A percentile compares a stretch with the other conserved stretches of the same genome.
Evolutionary conservation across 2,888 invertebrate genomes (phyloP).

Genomic region (Torymus tubicola): DNA sequence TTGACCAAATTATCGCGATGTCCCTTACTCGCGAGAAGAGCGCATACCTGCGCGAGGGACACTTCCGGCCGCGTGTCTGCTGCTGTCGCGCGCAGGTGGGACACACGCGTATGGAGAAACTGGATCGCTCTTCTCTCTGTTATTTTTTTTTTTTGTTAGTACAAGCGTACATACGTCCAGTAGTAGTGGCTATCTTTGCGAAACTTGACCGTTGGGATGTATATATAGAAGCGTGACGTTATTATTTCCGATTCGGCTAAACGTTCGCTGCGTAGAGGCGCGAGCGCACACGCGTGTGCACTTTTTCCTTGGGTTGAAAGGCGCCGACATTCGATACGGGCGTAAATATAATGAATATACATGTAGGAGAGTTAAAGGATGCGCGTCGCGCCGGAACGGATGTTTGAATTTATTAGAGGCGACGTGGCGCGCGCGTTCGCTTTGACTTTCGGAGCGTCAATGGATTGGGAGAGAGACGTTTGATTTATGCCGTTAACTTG

Average conservation of each 20-base stretch:
- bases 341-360: conserved; percentile 18
- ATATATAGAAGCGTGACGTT: background rate
- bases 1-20: conserved; percentile 69
- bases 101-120: conserved; percentile 25
- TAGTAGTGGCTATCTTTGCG: background rate
- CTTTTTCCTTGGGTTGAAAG: too few relatives aligned
- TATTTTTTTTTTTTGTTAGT: too few relatives aligned
- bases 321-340: conserved; percentile 23
- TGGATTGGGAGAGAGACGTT: background rate
- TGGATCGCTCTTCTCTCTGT: conserved; percentile 32
- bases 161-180: too few relatives aligned
- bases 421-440: background rate
- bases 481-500: conserved; percentile 16
- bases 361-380: conserved; percentile 4
- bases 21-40: conserved; percentile 37
- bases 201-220: conserved; percentile 15
- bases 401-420: conserved; percentile 54
- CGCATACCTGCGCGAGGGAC: background rate
- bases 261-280: conserved; percentile 6
- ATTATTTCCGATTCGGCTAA: conserved; percentile 54
- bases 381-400: conserved; percentile 45
- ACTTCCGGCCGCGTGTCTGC: conserved; percentile 1
- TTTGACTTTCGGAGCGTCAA: conserved; percentile 14
- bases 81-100: background rate
- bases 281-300: background rate